A percentile compares a stretch with the other conserved stretches of the same genome.
Conservation (phyloP, 2,797 vertebrate genomes). For the Acanthiza pusilla region DNA sequence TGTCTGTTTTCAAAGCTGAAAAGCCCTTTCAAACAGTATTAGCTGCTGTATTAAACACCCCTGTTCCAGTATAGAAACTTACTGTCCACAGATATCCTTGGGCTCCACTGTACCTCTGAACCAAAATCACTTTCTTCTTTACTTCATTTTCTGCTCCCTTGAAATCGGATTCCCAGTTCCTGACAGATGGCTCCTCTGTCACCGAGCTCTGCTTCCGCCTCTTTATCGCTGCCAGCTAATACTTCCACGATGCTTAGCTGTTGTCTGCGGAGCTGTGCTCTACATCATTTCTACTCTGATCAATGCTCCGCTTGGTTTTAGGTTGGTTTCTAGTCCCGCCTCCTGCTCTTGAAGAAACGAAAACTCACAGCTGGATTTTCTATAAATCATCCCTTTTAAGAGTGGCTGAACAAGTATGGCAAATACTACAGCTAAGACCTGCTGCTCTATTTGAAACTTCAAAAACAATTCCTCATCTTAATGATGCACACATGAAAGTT, state of each 20-base stretch:
- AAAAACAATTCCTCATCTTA: slow-evolving; percentile 58
- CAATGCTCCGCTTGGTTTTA: slow-evolving; percentile 71
- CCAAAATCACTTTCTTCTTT: slow-evolving; percentile 67
- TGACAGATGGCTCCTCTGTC: slow-evolving; percentile 74
- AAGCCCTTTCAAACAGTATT: slow-evolving; percentile 7
- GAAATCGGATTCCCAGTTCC: slow-evolving; percentile 62
- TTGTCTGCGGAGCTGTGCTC: slow-evolving; percentile 67
- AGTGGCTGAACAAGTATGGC: slow-evolving; percentile 58
- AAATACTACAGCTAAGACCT: slow-evolving; percentile 62
- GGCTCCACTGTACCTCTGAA: slow-evolving; percentile 64
- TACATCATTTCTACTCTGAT: slow-evolving; percentile 75
- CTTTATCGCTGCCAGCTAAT: slow-evolving; percentile 73
- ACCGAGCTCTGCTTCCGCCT: slow-evolving; percentile 56
- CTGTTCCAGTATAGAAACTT: slow-evolving; percentile 64
- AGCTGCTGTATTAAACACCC: background rate
- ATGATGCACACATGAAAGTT: slow-evolving; percentile 49
- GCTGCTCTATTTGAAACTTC: slow-evolving; percentile 61
- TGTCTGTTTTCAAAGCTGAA: slow-evolving; percentile 40
- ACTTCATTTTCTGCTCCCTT: slow-evolving; percentile 67
- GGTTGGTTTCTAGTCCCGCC: slow-evolving; percentile 75
- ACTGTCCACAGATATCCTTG: slow-evolving; percentile 73
- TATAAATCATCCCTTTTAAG: slow-evolving; percentile 72
- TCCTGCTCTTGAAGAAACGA: slow-evolving; percentile 72
- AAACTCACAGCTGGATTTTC: slow-evolving; percentile 81
- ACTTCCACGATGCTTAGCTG: slow-evolving; percentile 71